Conservation (phyloP, 2,888 invertebrate genomes). For the Leptopilina syphax region DNA sequence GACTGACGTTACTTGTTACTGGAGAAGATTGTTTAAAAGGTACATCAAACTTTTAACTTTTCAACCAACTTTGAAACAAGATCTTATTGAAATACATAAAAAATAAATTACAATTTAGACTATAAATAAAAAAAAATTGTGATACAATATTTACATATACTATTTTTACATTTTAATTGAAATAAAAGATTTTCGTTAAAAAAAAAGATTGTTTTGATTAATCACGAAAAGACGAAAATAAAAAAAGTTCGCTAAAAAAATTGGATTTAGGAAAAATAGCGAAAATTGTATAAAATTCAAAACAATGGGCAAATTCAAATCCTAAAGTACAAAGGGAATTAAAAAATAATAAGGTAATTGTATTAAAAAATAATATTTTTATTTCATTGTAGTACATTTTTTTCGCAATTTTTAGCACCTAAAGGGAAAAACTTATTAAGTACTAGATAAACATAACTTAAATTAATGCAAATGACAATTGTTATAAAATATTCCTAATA, state of each 20-base stretch:
- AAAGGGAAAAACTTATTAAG: conserved; percentile 48
- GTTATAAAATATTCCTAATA: conserved; percentile 8
- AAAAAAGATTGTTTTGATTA: not conserved
- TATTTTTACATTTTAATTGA: not conserved
- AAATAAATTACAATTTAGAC: not conserved
- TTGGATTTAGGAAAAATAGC: not conserved
- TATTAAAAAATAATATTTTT: conserved; percentile 25
- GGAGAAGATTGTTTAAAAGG: conserved; percentile 86
- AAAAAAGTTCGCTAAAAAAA: too few relatives aligned
- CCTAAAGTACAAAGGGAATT: not conserved
- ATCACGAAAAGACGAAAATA: too few relatives aligned
- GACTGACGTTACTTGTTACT: conserved; percentile 91
- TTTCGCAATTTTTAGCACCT: conserved; percentile 36
- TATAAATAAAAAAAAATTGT: not conserved
- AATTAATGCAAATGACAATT: conserved; percentile 12
- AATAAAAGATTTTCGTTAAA: not conserved
- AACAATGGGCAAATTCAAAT: not conserved
- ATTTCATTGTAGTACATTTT: conserved; percentile 40
- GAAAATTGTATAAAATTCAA: not conserved
- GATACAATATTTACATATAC: not conserved
- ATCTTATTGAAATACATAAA: conserved; percentile 78
- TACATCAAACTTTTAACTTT: conserved; percentile 87
- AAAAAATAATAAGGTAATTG: not conserved
- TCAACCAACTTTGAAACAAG: conserved; percentile 80
- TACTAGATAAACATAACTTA: conserved; percentile 48